These are phyloP conservation scores for Aphelinus certus DNA, from an alignment of 1,140 invertebrate species.

Conservation along the genomic window DNA sequence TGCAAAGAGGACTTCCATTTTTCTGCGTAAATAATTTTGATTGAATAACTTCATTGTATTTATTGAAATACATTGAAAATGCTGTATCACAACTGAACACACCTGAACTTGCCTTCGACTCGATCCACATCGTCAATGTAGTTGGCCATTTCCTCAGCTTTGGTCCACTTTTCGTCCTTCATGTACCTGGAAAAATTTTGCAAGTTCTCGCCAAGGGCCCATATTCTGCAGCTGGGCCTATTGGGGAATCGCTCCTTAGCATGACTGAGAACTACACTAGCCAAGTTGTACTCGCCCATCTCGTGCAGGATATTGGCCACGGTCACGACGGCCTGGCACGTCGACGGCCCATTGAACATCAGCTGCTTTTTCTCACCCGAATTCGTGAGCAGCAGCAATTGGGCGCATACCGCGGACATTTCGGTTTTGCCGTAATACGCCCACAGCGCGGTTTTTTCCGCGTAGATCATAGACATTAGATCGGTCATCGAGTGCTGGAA, in stretches of 20 bases:
- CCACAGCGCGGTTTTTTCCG: slow-evolving; percentile 86
- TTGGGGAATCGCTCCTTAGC: slow-evolving; percentile 72
- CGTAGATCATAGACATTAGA: slow-evolving; percentile 79
- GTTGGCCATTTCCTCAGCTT: slow-evolving; percentile 77
- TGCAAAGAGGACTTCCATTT: slow-evolving; percentile 74
- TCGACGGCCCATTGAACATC: slow-evolving; percentile 75
- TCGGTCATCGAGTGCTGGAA: slow-evolving; percentile 85
- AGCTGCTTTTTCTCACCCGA: slow-evolving; percentile 68
- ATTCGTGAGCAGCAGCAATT: slow-evolving; percentile 81
- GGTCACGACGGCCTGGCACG: slow-evolving; percentile 78
- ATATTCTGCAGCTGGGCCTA: slow-evolving; percentile 69
- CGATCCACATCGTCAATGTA: slow-evolving; percentile 78
- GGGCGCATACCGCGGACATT: slow-evolving; percentile 80
- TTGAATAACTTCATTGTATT: neutral
- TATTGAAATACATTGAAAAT: neutral
- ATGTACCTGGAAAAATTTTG: slow-evolving; percentile 70
- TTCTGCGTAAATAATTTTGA: slow-evolving; percentile 59
- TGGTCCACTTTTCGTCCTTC: slow-evolving; percentile 77
- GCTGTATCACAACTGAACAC: slow-evolving; percentile 11
- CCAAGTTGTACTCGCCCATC: slow-evolving; percentile 71
- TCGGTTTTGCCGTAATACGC: slow-evolving; percentile 86
- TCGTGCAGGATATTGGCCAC: slow-evolving; percentile 72
- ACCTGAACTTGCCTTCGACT: slow-evolving; percentile 71
- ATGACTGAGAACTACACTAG: slow-evolving; percentile 67
- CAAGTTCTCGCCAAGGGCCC: slow-evolving; percentile 76